Conservation (phyloP, 2,888 invertebrate genomes). For the Monochamus alternatus region DNA sequence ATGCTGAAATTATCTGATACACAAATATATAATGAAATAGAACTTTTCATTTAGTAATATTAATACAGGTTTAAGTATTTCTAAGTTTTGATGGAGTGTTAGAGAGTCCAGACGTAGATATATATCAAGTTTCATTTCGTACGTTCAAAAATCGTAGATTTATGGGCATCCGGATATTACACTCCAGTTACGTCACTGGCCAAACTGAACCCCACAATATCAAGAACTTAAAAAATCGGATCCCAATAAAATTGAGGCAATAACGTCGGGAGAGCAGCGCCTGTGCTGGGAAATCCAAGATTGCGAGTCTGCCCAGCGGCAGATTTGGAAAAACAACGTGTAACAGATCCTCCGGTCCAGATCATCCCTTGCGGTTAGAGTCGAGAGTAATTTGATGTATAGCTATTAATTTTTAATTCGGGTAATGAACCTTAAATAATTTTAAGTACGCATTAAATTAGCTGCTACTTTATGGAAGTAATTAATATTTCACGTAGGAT, state of each 20-base stretch:
- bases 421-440: constrained; percentile 1
- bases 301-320: background rate
- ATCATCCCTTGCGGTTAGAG: background rate
- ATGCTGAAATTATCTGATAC: too few relatives aligned
- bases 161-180: constrained; percentile 1
- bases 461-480: constrained; percentile 8
- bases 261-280: background rate
- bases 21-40: background rate
- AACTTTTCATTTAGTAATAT: background rate
- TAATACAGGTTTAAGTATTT: too few relatives aligned
- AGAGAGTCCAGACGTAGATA: too few relatives aligned
- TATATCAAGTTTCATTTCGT: too few relatives aligned
- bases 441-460: constrained; percentile 9
- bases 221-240: constrained; percentile 5
- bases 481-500: background rate
- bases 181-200: background rate
- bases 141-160: background rate
- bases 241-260: constrained; percentile 9
- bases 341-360: background rate
- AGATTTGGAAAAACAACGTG: background rate
- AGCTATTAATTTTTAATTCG: constrained; percentile 9
- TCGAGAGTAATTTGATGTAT: background rate
- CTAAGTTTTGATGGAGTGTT: background rate
- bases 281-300: background rate
- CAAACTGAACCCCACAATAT: background rate